Evolutionary conservation across 2,888 invertebrate genomes (phyloP).

Genomic region (Pseudococcus longispinus): DNA sequence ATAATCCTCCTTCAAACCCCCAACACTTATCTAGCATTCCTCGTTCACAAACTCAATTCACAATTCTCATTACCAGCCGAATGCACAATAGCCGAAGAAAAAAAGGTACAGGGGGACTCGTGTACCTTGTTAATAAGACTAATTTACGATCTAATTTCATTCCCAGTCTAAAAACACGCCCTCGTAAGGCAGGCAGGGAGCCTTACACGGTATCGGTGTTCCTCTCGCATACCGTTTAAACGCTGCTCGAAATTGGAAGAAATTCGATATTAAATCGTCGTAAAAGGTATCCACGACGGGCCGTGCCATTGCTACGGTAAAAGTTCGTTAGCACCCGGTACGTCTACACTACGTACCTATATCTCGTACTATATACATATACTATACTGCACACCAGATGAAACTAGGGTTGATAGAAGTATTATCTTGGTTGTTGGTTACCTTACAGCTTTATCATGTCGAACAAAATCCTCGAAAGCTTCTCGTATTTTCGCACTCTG

Average conservation of each 20-base stretch:
- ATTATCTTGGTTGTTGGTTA: slow-evolving; percentile 45
- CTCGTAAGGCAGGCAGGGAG: not conserved
- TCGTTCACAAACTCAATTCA: not conserved
- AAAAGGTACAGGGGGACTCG: not conserved
- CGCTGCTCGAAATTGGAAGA: not conserved
- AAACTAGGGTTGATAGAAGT: slow-evolving; percentile 26
- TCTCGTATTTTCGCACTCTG: slow-evolving; percentile 7
- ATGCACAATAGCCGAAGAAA: not conserved
- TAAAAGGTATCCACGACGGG: not conserved
- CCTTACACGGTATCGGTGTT: not conserved
- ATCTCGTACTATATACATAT: not conserved
- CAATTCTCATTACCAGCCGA: not conserved
- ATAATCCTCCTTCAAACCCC: too few species aligned
- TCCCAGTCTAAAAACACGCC: not conserved
- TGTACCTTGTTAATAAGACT: not conserved
- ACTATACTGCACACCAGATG: not conserved
- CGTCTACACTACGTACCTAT: not conserved
- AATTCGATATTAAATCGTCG: slow-evolving; percentile 30
- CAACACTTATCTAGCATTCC: not conserved
- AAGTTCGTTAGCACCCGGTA: slow-evolving; percentile 32
- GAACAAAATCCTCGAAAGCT: slow-evolving; percentile 42
- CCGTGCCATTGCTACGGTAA: not conserved
- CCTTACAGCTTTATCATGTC: slow-evolving; percentile 39
- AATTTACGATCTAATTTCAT: slow-evolving; percentile 29
- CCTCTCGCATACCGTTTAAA: not conserved